Percentiles rank a stretch among this genome's conserved stretches.
These are phyloP conservation scores for Picathartes gymnocephalus DNA, from an alignment of 2,113 vertebrate species.

Conservation along the genomic window DNA sequence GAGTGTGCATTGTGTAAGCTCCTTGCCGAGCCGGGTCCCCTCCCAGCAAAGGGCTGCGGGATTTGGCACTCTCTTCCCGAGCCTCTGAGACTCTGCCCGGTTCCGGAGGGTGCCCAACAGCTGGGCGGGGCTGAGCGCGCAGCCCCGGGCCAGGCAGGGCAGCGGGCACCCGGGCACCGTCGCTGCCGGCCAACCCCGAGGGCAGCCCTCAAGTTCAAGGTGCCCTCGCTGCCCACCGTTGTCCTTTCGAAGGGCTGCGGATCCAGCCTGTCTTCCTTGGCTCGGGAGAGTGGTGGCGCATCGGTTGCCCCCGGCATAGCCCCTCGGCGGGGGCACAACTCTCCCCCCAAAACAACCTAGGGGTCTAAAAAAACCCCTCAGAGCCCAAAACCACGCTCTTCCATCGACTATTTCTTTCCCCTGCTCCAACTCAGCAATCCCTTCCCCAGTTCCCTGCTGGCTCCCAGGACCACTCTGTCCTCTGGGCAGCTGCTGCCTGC, in stretches of 20 bases:
- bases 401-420: neutral
- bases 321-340: neutral
- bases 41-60: neutral
- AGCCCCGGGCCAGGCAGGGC: neutral
- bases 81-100: neutral
- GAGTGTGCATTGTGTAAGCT: neutral
- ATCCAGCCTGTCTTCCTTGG: neutral
- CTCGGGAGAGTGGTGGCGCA: neutral
- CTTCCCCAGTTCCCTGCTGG: neutral
- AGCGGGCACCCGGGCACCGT: neutral
- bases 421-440: neutral
- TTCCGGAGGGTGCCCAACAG: neutral
- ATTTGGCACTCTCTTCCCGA: neutral
- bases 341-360: fast-evolving
- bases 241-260: neutral
- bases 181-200: neutral
- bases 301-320: neutral
- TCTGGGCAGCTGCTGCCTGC: neutral
- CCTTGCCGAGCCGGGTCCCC: neutral
- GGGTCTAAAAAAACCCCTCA: fast-evolving
- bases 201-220: neutral
- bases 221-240: neutral
- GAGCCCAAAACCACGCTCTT: neutral
- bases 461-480: neutral
- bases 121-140: neutral